Evolutionary conservation across 2,888 invertebrate genomes (phyloP), one percentile per base, ranked within the genome.

Genomic region (Ennomos erosarius): DNA sequence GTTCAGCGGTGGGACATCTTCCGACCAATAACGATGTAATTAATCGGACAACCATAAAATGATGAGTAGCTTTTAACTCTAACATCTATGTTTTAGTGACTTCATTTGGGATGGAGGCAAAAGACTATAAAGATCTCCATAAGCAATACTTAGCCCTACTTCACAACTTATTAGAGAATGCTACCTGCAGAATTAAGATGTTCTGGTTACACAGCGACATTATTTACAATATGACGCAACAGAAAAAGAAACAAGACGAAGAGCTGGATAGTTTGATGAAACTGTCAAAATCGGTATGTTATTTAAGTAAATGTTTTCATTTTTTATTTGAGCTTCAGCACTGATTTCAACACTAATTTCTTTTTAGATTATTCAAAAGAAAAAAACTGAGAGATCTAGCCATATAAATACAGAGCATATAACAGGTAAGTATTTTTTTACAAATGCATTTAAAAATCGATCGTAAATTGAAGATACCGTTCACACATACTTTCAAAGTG

Each of bases 231-330:
- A 10, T 44, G 44, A 33, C 44, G 11, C 8, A 10, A 10, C 11
- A 33, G 44, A 44, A 44, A 10, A 44, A 33, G 34, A n/a, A 26
- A 44, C 44, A 44, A 33, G 44, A 34, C 10, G 33, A 44, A 33
- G 9, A n/a, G 3, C n/a, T 39, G 8, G 12, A 39, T 8, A 10
- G 12, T 8, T n/a, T 39, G 5, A 8, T 4, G 10, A 8, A 8
- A 39, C 39, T 39, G 1, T 39, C 39, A n/a, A n/a, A 39, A 10
- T 5, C 0, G 39, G 39, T 39, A 39, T n/a, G 39, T 39, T 26
- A 39, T 5, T 2, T 2, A n/a, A n/a, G n/a, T n/a, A n/a, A n/a
- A n/a, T n/a, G n/a, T n/a, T n/a, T n/a, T n/a, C n/a, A n/a, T n/a
- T n/a, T n/a, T n/a, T n/a, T n/a, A n/a, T n/a, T n/a, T n/a, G n/a